A percentile compares a stretch with the other conserved stretches of the same genome.
Evolutionary conservation across 2,797 vertebrate species (phyloP).

Genomic region (Enteromius unitaeniatus): DNA sequence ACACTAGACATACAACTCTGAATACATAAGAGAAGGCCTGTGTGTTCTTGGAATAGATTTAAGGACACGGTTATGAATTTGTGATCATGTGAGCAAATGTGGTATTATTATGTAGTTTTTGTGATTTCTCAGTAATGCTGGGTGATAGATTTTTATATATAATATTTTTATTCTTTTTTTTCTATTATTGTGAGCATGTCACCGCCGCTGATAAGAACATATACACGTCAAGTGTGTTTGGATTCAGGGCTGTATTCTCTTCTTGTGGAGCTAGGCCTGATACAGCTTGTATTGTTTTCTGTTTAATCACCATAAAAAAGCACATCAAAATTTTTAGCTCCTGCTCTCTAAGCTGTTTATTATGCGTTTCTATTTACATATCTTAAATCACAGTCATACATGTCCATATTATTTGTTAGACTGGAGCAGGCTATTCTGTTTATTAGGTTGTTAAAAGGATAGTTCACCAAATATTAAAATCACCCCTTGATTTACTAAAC

Average conservation of each 20-base stretch:
- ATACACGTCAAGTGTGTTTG: background rate
- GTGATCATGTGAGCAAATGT: conserved; percentile 23
- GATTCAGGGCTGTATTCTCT: background rate
- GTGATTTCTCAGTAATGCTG: background rate
- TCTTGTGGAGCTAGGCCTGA: conserved; percentile 15
- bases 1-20: conserved; percentile 18
- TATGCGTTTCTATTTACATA: conserved; percentile 10
- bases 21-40: conserved; percentile 14
- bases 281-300: conserved; percentile 43
- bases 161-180: background rate
- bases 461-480: too few species aligned
- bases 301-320: conserved; percentile 53
- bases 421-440: background rate
- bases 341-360: conserved; percentile 36
- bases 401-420: conserved; percentile 10
- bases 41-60: background rate
- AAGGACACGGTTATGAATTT: conserved; percentile 62
- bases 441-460: background rate
- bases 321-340: conserved; percentile 39
- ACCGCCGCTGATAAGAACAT: background rate
- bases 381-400: conserved; percentile 40
- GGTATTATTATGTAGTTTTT: background rate
- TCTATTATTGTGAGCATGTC: background rate
- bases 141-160: background rate
- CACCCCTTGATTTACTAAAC: too few species aligned